A percentile compares a stretch with the other conserved stretches of the same genome.
phyloP scores from a whole-genome alignment of 2,797 vertebrate genomes.

The Orestias chungarensis region DNA sequence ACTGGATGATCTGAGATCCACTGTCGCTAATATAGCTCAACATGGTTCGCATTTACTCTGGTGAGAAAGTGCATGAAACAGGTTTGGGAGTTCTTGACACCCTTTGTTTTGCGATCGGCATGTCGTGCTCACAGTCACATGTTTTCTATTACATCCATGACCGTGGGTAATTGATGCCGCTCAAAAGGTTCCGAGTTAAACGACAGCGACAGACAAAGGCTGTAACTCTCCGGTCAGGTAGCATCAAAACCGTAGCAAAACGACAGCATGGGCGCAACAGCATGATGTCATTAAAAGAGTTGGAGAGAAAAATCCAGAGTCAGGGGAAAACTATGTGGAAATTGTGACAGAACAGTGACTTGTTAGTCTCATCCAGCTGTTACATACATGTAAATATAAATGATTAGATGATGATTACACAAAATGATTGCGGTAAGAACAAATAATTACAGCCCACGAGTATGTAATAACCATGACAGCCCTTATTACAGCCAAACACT shows the following conservation, averaged over 20 bases:
- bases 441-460: not conserved
- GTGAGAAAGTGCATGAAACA: not conserved
- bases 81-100: not conserved
- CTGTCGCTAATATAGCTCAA: not conserved
- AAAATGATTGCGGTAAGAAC: conserved; percentile 14
- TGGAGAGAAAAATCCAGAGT: not conserved
- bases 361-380: conserved; percentile 4
- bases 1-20: not conserved
- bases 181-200: not conserved
- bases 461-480: conserved; percentile 12
- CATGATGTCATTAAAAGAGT: not conserved
- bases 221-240: not conserved
- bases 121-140: not conserved
- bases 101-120: not conserved
- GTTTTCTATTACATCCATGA: not conserved
- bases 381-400: not conserved
- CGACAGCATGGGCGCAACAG: not conserved
- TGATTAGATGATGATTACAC: conserved; percentile 9
- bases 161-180: not conserved
- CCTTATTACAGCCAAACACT: conserved; percentile 11
- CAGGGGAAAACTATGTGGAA: conserved; percentile 4
- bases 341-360: conserved; percentile 9
- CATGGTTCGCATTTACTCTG: not conserved
- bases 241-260: not conserved
- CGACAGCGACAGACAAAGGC: not conserved